Conservation (phyloP, 37 sponge, comb jelly and placozoan species). For the Hormiphora californensis region DNA sequence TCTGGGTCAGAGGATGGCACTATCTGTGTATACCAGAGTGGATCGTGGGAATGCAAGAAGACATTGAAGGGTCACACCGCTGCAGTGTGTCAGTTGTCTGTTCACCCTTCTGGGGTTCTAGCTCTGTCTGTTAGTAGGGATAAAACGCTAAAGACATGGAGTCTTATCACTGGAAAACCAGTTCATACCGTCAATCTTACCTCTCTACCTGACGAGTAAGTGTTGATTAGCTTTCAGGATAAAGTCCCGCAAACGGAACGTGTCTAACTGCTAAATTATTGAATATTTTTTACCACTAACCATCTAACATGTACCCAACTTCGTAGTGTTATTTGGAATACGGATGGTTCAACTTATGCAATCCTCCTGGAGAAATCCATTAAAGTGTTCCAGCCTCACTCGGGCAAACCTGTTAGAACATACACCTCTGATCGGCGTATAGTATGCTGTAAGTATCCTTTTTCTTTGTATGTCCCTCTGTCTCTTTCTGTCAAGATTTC, state of each 20-base stretch:
- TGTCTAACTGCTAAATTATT: too few species aligned
- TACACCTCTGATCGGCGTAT: not conserved
- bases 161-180: slow-evolving; percentile 47
- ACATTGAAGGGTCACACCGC: slow-evolving; percentile 23
- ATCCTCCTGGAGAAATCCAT: not conserved
- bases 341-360: slow-evolving; percentile 41
- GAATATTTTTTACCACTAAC: too few species aligned
- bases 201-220: slow-evolving; percentile 25
- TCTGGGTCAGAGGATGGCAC: slow-evolving; percentile 47
- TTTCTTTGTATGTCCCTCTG: too few species aligned
- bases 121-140: slow-evolving; percentile 40
- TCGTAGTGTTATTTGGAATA: slow-evolving; percentile 39
- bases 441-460: slow-evolving; percentile 8
- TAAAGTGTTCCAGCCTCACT: slow-evolving; percentile 49
- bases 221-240: too few species aligned
- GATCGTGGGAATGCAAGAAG: slow-evolving; percentile 34
- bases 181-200: slow-evolving; percentile 40
- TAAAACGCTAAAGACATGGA: slow-evolving; percentile 45
- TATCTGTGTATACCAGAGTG: slow-evolving; percentile 29
- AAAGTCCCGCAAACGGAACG: too few species aligned
- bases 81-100: slow-evolving; percentile 22
- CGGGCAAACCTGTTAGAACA: slow-evolving; percentile 32
- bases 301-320: not conserved
- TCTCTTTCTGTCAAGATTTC: too few species aligned
- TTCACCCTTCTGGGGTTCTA: slow-evolving; percentile 49